Base-by-base conservation (phyloP, 2,113 vertebrate genomes). In the Dipodomys merriami region DNA sequence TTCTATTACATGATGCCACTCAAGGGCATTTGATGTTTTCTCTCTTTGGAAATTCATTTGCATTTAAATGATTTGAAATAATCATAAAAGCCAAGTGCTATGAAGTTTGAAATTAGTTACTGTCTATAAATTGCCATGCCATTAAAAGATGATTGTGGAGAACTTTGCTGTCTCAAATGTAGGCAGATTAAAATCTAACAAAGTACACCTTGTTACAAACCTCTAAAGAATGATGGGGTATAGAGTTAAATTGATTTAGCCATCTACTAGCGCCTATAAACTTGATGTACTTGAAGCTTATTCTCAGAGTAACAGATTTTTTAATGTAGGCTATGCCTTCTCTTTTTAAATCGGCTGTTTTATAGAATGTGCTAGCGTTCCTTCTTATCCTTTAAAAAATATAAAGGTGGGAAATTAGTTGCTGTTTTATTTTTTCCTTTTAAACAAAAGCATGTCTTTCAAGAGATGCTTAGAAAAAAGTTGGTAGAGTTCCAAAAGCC, bases 91-190 rank as follows among this genome's bases (percentile, higher is more conserved):
- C 98, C 98, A 98, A 98, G 98, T 98, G 98, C 98, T 99, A 98
- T 99, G 98, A 98, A 98, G 98, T 98, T 98, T 99, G 98, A 99
- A 99, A 99, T 98, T 98, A 98, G 98, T 99, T 98, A 98, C 98
- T 98, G 98, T 98, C 98, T 98, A 98, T 98, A 98, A 98, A 98
- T 98, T 98, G 98, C 89, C 62, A 98, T 97, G 97, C 97, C 98
- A 98, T 98, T 98, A 98, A 98, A 98, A 98, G 98, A 98, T 98
- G 98, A 98, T 98, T 98, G 98, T 98, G 97, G 98, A 98, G 98
- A 98, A 98, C 97, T 98, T 98, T 97, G 97, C 97, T 98, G 97
- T 98, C 98, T 98, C 97, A 97, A 97, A 98, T 98, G 97, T 98
- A 98, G 98, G 97, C 98, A 98, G 98, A 98, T 98, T 98, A 98